Evolutionary conservation across 1,140 invertebrate genomes (phyloP), one percentile per base, ranked within the genome.

Genomic region (Saccostrea glomerata): DNA sequence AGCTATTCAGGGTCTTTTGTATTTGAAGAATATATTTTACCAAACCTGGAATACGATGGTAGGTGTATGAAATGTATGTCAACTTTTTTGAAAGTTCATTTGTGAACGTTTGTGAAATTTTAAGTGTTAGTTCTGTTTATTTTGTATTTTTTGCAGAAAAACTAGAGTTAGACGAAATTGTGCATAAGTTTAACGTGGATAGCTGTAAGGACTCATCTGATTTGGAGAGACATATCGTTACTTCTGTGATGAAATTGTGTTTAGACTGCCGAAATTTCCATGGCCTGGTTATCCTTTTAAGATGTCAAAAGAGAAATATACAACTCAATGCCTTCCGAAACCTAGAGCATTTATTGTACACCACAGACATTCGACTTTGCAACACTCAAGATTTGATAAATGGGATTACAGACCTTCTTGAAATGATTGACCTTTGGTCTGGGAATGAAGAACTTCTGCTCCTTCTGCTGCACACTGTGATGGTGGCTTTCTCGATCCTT

Each of bases 271-370:
- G 30, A 4, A 77, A 77, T 36, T 77, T 77, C 23, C 70, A 36
- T 6, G 70, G 70, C 13, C 25, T 77, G 70, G 70, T 77, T 30
- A 77, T 12, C 17, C 70, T 77, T 77, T 25, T 77, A 13, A 30
- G 13, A 11, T 77, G 70, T 77, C 70, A 77, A 13, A 77, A 77
- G 15, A 77, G 70, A 77, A 77, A 17, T 77, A 77, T 77, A 25
- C 70, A 77, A 25, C 23, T 77, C 2, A 77, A 77, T 30, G 70
- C 70, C 23, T 77, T 77, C 30, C 70, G 13, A 77, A 77, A 77
- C 25, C 36, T 77, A 30, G 70, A 36, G 25, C 23, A 30, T 25
- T 15, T 77, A 17, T 36, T 77, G 30, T 77, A 77, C 70, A 77
- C 25, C 23, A 77, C 30, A 36, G 30, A 77, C 23, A 25, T 30